Evolutionary conservation across 2,113 vertebrate genomes (phyloP).

Genomic region (Eubucco bourcierii): DNA sequence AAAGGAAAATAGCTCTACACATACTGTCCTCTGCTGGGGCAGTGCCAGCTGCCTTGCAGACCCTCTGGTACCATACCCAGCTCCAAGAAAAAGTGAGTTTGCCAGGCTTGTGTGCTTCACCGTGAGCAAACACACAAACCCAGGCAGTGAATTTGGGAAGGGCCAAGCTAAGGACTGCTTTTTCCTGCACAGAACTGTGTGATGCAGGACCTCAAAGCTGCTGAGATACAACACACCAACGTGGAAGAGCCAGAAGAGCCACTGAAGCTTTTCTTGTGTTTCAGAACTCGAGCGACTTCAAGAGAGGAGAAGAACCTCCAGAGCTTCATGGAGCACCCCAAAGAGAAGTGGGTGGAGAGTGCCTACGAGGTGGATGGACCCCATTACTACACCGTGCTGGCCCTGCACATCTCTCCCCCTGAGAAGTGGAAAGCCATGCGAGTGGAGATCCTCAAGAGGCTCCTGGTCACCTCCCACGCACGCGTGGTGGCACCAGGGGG

Average conservation of each 20-base stretch:
- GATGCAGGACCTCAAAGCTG: background rate
- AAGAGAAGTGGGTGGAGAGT: conserved; percentile 95
- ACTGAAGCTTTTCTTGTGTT: background rate
- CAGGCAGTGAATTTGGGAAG: background rate
- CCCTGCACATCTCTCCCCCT: conserved; percentile 89
- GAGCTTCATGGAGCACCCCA: conserved; percentile 94
- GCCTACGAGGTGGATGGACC: conserved; percentile 96
- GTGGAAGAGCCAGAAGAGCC: background rate
- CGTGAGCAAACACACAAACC: background rate
- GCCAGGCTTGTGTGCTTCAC: background rate
- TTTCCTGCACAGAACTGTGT: background rate
- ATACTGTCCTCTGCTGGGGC: background rate
- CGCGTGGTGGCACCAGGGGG: conserved; percentile 87
- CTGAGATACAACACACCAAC: background rate
- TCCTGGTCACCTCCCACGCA: conserved; percentile 86
- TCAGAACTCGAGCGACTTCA: conserved; percentile 92
- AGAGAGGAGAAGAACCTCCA: conserved; percentile 97
- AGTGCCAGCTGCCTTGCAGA: background rate
- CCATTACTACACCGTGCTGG: conserved; percentile 92
- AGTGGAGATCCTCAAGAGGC: conserved; percentile 87
- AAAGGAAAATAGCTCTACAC: background rate
- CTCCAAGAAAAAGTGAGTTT: background rate
- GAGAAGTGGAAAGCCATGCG: conserved; percentile 88
- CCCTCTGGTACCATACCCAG: background rate
- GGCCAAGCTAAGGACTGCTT: background rate